phyloP scores from a whole-genome alignment of 2,797 vertebrate species.

The Periparus ater region DNA sequence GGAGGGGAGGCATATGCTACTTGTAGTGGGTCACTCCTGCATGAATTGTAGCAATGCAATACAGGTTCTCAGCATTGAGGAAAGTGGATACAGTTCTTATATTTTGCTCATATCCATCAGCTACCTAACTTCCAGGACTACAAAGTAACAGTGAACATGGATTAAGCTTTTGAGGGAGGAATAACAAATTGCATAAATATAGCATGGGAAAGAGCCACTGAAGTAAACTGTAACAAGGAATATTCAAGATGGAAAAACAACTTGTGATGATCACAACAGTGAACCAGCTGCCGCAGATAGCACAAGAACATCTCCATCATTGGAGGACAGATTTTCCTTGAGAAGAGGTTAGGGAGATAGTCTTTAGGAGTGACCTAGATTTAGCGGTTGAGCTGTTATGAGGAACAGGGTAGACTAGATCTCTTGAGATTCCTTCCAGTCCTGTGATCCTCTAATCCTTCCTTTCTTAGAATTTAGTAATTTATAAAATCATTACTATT shows the following conservation, averaged over 20 bases:
- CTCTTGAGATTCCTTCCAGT: not conserved
- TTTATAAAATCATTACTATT: not conserved
- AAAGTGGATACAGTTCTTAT: not conserved
- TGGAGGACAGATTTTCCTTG: not conserved
- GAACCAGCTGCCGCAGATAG: not conserved
- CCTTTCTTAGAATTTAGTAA: not conserved
- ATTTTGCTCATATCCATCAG: not conserved
- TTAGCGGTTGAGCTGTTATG: not conserved
- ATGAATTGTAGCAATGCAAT: not conserved
- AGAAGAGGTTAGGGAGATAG: not conserved
- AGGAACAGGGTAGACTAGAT: not conserved
- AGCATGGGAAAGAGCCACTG: not conserved
- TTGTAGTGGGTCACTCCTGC: not conserved
- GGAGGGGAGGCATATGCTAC: not conserved
- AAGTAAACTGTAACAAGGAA: not conserved
- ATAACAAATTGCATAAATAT: not conserved
- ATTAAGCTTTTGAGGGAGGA: not conserved
- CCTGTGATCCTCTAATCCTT: not conserved
- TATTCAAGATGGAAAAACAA: not conserved
- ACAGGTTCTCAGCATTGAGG: not conserved
- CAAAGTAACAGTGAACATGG: not conserved
- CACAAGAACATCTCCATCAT: not conserved
- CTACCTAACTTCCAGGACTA: not conserved
- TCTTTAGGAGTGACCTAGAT: not conserved
- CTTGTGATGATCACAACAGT: not conserved